Conservation (phyloP, 1,140 invertebrate genomes). For the Papilio glaucus region DNA sequence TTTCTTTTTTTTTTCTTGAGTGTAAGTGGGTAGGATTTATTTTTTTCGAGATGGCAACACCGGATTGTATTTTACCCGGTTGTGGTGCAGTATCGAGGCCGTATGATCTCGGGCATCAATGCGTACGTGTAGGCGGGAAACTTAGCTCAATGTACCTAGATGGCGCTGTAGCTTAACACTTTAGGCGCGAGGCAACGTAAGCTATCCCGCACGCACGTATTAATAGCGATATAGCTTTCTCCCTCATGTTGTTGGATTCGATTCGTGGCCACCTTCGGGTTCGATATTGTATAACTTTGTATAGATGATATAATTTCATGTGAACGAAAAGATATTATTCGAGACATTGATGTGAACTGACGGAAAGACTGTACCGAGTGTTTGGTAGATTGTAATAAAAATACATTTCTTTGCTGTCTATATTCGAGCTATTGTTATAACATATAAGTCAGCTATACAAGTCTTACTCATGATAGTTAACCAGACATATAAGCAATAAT, state of each 20-base stretch:
- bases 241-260: neutral
- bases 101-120: neutral
- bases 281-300: constrained; percentile 19
- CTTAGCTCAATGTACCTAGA: no score
- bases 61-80: no score
- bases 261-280: neutral
- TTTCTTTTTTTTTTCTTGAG: neutral
- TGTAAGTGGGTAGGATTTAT: neutral
- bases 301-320: constrained; percentile 12
- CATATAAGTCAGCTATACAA: neutral
- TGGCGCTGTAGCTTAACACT: no score
- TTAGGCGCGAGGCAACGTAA: no score
- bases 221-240: neutral
- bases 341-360: neutral
- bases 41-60: constrained; percentile 1
- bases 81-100: no score
- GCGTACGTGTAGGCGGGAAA: no score
- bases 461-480: no score
- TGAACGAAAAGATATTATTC: constrained; percentile 17
- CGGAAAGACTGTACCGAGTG: constrained; percentile 22
- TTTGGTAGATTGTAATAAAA: constrained; percentile 2
- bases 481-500: neutral
- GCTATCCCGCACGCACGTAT: constrained; percentile 3
- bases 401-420: neutral
- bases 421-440: neutral